A percentile compares a stretch with the other conserved stretches of the same genome.
Conservation (phyloP, 2,113 vertebrate species). For the Sardina pilchardus region DNA sequence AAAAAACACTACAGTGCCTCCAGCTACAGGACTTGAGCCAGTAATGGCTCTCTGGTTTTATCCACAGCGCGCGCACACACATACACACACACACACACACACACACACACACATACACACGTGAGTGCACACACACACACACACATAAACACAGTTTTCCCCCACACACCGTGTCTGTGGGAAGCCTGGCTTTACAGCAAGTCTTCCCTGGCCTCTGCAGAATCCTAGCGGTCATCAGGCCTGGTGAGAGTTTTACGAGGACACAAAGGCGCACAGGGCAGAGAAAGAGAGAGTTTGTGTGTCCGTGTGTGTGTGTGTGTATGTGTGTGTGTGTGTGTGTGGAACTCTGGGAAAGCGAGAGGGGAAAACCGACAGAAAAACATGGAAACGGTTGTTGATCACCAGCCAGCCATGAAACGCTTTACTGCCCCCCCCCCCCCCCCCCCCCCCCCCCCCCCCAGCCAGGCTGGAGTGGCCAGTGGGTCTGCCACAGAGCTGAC, state of each 20-base stretch:
- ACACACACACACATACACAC: too few species aligned
- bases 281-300: not conserved
- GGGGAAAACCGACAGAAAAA: not conserved
- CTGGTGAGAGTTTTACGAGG: conserved; percentile 33
- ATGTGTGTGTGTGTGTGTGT: not conserved
- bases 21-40: too few species aligned
- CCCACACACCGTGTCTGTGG: not conserved
- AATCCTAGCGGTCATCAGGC: conserved; percentile 21
- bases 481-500: not conserved
- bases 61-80: too few species aligned
- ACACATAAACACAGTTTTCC: too few species aligned
- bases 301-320: not conserved
- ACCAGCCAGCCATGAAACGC: conserved; percentile 3
- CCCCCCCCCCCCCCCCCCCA: conserved; percentile 19
- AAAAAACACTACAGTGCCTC: too few species aligned
- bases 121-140: too few species aligned
- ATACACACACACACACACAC: too few species aligned
- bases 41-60: too few species aligned
- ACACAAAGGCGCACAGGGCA: conserved; percentile 20
- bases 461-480: not conserved
- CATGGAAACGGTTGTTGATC: conserved; percentile 29
- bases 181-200: conserved; percentile 1
- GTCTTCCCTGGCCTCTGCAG: not conserved
- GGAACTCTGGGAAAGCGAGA: conserved; percentile 12
- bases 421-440: conserved; percentile 22